Evolutionary conservation across 1,140 invertebrate genomes (phyloP).

Genomic region (Varroa destructor): DNA sequence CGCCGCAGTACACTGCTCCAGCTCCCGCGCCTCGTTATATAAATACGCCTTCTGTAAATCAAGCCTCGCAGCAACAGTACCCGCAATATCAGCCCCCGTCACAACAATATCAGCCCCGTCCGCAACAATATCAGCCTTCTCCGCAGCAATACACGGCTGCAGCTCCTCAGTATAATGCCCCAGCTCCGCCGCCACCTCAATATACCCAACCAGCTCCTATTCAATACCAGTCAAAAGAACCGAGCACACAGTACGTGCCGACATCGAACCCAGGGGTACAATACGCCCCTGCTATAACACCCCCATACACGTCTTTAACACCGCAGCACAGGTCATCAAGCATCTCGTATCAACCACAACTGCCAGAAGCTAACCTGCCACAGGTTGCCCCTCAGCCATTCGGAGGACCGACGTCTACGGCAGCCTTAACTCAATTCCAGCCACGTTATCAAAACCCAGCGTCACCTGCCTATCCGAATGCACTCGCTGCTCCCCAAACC

Average conservation of each 20-base stretch:
- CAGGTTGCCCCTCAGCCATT: constrained; percentile 23
- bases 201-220: constrained; percentile 7
- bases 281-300: constrained; percentile 8
- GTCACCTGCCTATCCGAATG: neutral
- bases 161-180: neutral
- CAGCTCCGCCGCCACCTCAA: constrained; percentile 7
- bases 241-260: neutral
- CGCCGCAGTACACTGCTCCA: constrained; percentile 33
- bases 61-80: constrained; percentile 1
- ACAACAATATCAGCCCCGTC: constrained; percentile 4
- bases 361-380: neutral
- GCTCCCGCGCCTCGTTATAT: constrained; percentile 32
- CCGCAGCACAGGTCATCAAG: constrained; percentile 8
- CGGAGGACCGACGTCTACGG: neutral
- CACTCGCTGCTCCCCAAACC: constrained; percentile 15
- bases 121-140: neutral
- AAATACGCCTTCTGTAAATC: neutral
- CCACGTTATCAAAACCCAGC: constrained; percentile 10
- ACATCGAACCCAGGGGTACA: neutral
- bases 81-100: neutral
- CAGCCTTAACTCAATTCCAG: neutral
- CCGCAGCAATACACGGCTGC: constrained; percentile 15
- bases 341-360: constrained; percentile 1
- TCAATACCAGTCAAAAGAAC: neutral
- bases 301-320: neutral